These are phyloP conservation scores for Camelus bactrianus DNA, from an alignment of 2,113 vertebrate species.

Conservation along the genomic window DNA sequence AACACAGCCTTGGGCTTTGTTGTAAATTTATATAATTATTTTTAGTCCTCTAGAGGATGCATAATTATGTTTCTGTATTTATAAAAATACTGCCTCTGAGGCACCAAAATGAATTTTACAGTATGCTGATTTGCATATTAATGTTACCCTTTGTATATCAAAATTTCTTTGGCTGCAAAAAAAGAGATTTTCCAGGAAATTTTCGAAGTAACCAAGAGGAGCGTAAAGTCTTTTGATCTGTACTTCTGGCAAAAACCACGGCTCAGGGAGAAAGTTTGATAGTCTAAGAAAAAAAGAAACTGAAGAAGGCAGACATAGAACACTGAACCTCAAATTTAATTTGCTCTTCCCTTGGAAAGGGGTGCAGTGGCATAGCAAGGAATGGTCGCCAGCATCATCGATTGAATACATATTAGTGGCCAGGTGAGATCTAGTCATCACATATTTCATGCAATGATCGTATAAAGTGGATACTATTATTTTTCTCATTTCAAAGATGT, in stretches of 20 bases:
- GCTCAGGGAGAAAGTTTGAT: slow-evolving; percentile 51
- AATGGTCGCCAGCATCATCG: neutral
- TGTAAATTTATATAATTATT: slow-evolving; percentile 92
- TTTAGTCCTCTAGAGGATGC: slow-evolving; percentile 90
- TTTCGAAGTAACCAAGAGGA: slow-evolving; percentile 77
- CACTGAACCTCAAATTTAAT: neutral
- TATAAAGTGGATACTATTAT: neutral
- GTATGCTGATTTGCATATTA: slow-evolving; percentile 89
- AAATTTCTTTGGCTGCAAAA: slow-evolving; percentile 79
- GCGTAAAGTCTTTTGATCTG: slow-evolving; percentile 53
- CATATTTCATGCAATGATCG: neutral
- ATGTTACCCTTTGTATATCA: slow-evolving; percentile 83
- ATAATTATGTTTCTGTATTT: slow-evolving; percentile 92
- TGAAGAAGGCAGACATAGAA: neutral
- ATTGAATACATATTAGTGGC: neutral
- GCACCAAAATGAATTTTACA: slow-evolving; percentile 89
- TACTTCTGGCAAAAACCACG: neutral
- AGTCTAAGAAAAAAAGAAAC: slow-evolving; percentile 32
- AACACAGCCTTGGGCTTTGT: slow-evolving; percentile 91
- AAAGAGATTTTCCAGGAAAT: slow-evolving; percentile 78
- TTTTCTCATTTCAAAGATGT: slow-evolving; percentile 26
- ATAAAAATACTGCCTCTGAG: slow-evolving; percentile 91
- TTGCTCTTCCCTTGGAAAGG: slow-evolving; percentile 38
- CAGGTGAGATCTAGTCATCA: neutral
- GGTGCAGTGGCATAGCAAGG: neutral